Base-by-base conservation (phyloP, 2,113 vertebrate species). In the Tachysurus vachellii region DNA sequence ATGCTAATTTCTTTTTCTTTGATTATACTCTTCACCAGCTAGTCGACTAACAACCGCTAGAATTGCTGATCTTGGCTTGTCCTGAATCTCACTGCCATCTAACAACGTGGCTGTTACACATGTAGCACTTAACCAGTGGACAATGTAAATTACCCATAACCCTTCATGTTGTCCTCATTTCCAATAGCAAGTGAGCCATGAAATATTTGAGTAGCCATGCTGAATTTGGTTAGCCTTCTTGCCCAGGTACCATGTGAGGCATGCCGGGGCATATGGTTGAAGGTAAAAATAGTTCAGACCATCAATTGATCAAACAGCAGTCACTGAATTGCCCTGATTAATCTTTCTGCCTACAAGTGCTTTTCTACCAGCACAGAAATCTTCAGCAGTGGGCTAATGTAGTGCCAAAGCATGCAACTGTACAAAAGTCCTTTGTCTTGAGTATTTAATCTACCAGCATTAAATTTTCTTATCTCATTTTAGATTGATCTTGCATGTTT, bases 131-230 rank as follows among this genome's bases (percentile, higher is more conserved):
- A 28, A 28, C 26, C 26, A 56, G 5, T 80, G 17, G 10, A 56
- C 17, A 59, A 9, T 36, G 28, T 59, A 80, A 80, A 57, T 57
- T 80, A 36, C 77, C 77, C 53, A 80, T 80, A 31, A 80, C 53
- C 77, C 77, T 21, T 80, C 77, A 80, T 7, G n/a, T 54, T 28
- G 26, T 54, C 76, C 28, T 79, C 19, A 28, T 56, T 77, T 79
- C 53, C n/a, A 36, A 14, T 17, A 57, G 17, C 54, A 80, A 36
- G 54, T 11, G 53, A 80, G 77, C 77, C 36, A 7, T 57, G 53
- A 57, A 14, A 80, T 80, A 80, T 36, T 80, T 57, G 53, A 31
- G 77, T 57, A 80, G 9, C 28, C 54, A 10, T 57, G 77, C 10
- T 57, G n/a, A 31, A 80, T 80, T 80, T 80, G 53, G 77, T 57